Base-by-base conservation (phyloP, 2,113 vertebrate genomes). In the Ceyx melanurus region DNA sequence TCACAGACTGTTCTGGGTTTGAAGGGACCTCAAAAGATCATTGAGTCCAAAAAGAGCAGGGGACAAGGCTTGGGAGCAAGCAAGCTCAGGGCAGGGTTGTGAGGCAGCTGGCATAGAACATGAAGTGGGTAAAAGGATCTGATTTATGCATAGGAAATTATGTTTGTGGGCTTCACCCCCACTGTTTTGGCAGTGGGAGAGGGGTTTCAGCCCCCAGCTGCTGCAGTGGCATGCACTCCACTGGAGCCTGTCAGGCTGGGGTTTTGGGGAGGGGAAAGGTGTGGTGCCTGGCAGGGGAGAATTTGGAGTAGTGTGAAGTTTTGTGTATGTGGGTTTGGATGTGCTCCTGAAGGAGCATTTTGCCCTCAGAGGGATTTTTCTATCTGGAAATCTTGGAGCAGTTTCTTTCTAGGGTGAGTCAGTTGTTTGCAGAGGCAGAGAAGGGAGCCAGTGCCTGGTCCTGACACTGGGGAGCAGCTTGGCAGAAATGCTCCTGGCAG, bases 341-440 rank as follows among this genome's bases (percentile, higher is more conserved):
- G 67, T 70, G 61, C 71, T 88, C 40, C 65, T 15, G 61, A 35
- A 66, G 35, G 46, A 82, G 81, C 26, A 48, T 74, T 68, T 46
- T 90, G 74, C 89, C 83, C 92, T 92, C 1, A 0, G 31, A 31
- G 73, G 15, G 58, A 15, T 78, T 85, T 90, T 73, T 73, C 75
- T 92, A 90, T 92, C 46, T 71, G 81, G 67, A 91, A 50, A 86
- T 93, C 87, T 93, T 8, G 18, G 80, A 77, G 89, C 23, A 19
- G 43, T 89, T 96, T 81, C 70, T 91, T 85, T 76, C 37, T 5
- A 10, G 82, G 50, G 54, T 94, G 94, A 93, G 91, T 94, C 92
- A 93, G 71, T 93, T 92, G 80, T 68, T 78, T 89, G 61, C 3
- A 12, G 25, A 19, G 4, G 3, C 11, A 43, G 56, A 42, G n/a